Base-by-base conservation (phyloP, 1,140 invertebrate species). In the Heliconius nattereri region DNA sequence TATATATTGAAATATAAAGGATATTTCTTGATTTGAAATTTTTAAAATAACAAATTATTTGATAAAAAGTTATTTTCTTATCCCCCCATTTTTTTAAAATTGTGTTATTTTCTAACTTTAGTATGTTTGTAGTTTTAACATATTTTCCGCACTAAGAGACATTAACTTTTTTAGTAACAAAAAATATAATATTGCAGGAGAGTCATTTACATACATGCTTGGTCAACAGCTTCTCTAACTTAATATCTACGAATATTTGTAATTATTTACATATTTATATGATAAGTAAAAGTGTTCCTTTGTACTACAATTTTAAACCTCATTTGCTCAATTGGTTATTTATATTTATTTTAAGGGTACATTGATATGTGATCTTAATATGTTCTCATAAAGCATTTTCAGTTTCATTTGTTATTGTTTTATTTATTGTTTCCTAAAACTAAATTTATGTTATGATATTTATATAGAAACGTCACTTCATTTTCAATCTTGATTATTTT, bases 251-350 rank as follows among this genome's bases (percentile, higher is more conserved):
- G 3, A 16, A 26, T 11, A 66, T 29, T 75, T 66, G 26, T 70
- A 35, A 37, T 40, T 57, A 60, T 74, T 29, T 52, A 74, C 54
- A 54, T 75, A 40, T 73, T 73, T 37, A 26, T 73, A 49, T 29
- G 7, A 75, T 66, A 66, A 66, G 60, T 66, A 60, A 57, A 26
- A 66, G 60, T 66, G 60, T 66, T 66, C 60, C 60, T 66, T 66
- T 66, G 11, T 66, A 66, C 9, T 66, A 29, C 29, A 66, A 66
- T 66, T 66, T 9, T 26, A 26, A 66, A 66, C 23, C 26, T 75
- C 37, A 78, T 78, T 78, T 78, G 76, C 76, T 78, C 76, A 78
- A 78, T 78, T 78, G 70, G 70, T 71, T 78, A 78, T 71, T 78
- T 78, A 52, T 71, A 72, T 71, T 71, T 60, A 54, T 76, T 66